Evolutionary conservation across 2,888 invertebrate genomes (phyloP).

Genomic region (Aphodius granarius): DNA sequence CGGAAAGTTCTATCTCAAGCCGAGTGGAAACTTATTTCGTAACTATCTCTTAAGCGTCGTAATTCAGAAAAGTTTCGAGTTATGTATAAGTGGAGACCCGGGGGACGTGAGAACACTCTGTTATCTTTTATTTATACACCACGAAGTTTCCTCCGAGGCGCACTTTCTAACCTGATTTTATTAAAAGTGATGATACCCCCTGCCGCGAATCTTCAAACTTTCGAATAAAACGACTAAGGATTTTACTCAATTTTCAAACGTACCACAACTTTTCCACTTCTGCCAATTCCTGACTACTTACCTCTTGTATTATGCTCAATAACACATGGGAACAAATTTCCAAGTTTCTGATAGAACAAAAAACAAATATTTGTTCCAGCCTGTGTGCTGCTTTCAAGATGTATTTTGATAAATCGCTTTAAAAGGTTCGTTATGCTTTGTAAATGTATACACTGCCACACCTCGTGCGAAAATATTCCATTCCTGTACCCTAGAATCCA

Average conservation of each 20-base stretch:
- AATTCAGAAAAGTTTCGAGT: constrained; percentile 29
- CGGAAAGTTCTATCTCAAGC: not conserved
- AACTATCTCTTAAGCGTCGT: constrained; percentile 26
- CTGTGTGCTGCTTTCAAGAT: no score
- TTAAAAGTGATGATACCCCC: constrained; percentile 12
- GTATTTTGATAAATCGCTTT: no score
- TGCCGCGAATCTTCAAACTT: constrained; percentile 6
- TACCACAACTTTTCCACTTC: not conserved
- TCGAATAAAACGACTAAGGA: constrained; percentile 8
- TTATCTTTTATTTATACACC: constrained; percentile 25
- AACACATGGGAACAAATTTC: not conserved
- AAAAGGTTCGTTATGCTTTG: no score
- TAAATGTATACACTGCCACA: no score
- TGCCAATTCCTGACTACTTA: not conserved
- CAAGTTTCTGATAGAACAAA: no score
- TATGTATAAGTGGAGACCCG: constrained; percentile 25
- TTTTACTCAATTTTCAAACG: constrained; percentile 7
- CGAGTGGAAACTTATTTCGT: constrained; percentile 23
- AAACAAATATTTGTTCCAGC: not conserved
- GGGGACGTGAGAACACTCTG: constrained; percentile 6
- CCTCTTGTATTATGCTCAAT: not conserved
- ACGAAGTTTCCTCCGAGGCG: constrained; percentile 11
- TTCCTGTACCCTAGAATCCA: no score
- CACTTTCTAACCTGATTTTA: constrained; percentile 19
- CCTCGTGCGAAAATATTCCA: no score